These are phyloP conservation scores for Eupithecia insigniata DNA, from an alignment of 2,888 invertebrate genomes.

Conservation along the genomic window DNA sequence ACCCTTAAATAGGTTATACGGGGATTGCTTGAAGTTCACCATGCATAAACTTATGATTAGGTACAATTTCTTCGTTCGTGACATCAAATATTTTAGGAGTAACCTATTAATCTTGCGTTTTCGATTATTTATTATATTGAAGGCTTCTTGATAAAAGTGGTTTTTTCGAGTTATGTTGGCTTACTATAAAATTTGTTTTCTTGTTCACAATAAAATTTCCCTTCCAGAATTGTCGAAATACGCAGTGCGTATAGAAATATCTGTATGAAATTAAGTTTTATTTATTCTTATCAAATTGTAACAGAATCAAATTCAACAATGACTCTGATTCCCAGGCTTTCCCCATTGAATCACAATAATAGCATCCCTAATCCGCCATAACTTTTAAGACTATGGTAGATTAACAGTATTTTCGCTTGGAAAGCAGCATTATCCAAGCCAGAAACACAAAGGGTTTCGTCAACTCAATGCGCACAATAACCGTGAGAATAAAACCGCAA, in stretches of 20 bases:
- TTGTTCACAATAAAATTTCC: not conserved
- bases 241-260: not conserved
- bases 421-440: constrained; percentile 47
- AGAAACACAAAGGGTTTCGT: constrained; percentile 60
- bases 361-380: constrained; percentile 40
- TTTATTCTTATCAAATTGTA: not conserved
- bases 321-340: constrained; percentile 31
- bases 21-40: not conserved
- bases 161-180: not conserved
- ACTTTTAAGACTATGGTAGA: constrained; percentile 38
- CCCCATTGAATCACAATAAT: constrained; percentile 41
- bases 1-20: not conserved
- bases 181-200: not conserved
- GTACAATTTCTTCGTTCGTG: not conserved
- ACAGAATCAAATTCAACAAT: constrained; percentile 5
- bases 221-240: not conserved
- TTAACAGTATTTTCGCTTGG: constrained; percentile 43
- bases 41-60: not conserved
- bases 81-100: constrained; percentile 1
- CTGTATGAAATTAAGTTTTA: not conserved
- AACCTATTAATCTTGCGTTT: not conserved
- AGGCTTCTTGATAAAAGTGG: not conserved
- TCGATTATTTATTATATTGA: not conserved
- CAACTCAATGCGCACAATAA: constrained; percentile 49
- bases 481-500: constrained; percentile 60